Conservation (phyloP, 2,113 vertebrate genomes). For the Hypanus sabinus region DNA sequence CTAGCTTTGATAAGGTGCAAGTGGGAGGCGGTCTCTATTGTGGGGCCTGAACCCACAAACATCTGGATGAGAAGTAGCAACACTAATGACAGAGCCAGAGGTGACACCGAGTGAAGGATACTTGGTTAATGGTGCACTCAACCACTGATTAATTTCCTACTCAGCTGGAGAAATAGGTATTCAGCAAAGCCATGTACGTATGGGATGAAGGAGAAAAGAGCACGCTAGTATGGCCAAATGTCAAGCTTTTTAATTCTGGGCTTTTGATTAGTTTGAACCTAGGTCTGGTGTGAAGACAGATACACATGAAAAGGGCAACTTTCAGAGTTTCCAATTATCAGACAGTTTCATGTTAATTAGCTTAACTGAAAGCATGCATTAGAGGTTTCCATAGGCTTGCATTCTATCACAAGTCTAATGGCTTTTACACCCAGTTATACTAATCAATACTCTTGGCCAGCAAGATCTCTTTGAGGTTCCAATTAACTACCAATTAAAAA, state of each 20-base stretch:
- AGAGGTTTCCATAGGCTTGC: background rate
- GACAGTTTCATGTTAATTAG: slow-evolving; percentile 30
- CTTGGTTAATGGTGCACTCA: background rate
- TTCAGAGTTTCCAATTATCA: slow-evolving; percentile 36
- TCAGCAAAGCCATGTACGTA: background rate
- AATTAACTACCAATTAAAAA: slow-evolving; percentile 25
- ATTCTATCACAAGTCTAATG: slow-evolving; percentile 27
- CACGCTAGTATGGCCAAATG: background rate
- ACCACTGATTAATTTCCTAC: background rate
- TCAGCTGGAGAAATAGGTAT: background rate
- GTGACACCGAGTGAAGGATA: background rate
- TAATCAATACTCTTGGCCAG: slow-evolving; percentile 20
- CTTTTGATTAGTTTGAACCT: slow-evolving; percentile 16
- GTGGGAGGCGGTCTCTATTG: background rate
- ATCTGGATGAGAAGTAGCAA: too few species aligned
- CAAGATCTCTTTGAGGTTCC: background rate
- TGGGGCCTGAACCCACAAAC: background rate
- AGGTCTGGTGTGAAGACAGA: background rate
- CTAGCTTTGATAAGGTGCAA: background rate
- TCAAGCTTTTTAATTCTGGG: background rate
- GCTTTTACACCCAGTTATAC: slow-evolving; percentile 12
- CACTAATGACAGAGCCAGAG: too few species aligned
- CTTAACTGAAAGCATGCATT: background rate
- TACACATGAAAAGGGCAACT: slow-evolving; percentile 18
- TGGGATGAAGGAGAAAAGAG: background rate